These are phyloP conservation scores for Terrapene triunguis DNA, from an alignment of 2,113 vertebrate species.

Conservation along the genomic window DNA sequence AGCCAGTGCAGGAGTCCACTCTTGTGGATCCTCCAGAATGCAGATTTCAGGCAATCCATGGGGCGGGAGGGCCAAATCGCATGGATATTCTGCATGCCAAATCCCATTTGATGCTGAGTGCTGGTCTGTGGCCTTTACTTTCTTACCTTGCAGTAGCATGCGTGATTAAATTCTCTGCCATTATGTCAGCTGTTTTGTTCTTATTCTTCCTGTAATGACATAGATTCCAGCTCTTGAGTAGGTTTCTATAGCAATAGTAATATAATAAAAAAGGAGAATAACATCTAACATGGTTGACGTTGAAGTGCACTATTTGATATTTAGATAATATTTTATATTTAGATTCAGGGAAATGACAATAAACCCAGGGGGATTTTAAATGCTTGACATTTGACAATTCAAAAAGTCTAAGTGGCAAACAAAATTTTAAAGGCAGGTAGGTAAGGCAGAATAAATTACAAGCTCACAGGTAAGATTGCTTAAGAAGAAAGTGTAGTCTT, in stretches of 20 bases:
- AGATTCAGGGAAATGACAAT: not conserved
- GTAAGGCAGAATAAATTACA: not conserved
- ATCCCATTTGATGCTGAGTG: not conserved
- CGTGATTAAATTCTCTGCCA: not conserved
- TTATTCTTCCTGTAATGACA: not conserved
- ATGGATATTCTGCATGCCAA: not conserved
- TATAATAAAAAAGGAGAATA: not conserved
- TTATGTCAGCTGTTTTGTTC: not conserved
- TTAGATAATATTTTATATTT: not conserved
- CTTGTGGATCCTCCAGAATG: not conserved
- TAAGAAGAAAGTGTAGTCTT: not conserved
- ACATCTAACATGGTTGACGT: not conserved
- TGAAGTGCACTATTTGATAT: slow-evolving; percentile 18
- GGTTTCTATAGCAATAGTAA: not conserved
- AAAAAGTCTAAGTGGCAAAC: not conserved
- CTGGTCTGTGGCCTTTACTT: not conserved
- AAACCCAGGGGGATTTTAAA: slow-evolving; percentile 33
- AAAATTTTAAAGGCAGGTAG: not conserved
- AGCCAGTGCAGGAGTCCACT: not conserved
- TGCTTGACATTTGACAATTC: slow-evolving; percentile 15
- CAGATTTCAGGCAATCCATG: not conserved
- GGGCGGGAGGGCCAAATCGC: not conserved
- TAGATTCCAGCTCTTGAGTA: not conserved
- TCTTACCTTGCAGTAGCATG: rapidly evolving
- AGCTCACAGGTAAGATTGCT: not conserved